Base-by-base conservation (phyloP, 2,797 vertebrate species). In the Phrynocephalus forsythii region DNA sequence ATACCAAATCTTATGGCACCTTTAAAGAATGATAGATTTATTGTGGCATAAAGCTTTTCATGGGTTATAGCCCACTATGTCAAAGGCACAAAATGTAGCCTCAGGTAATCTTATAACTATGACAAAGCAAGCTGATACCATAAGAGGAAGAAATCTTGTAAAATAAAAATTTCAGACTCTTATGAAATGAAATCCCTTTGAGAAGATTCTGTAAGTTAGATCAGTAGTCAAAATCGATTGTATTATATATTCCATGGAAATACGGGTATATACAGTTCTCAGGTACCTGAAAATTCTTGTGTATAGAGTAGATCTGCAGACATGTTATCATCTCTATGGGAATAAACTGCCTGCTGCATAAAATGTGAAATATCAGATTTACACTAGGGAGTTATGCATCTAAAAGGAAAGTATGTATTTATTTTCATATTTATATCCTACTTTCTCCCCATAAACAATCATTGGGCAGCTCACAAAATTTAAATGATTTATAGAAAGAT, bases 51-150 rank as follows among this genome's bases (percentile, higher is more conserved):
- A 44, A 44, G n/a, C 11, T 11, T 75, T 86, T 38, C 50, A 13
- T 30, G 69, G 10, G 18, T 33, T 81, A 66, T 56, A 79, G 38
- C 10, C 50, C 18, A 66, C 52, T 38, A 73, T 86, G 56, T 73
- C 69, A 86, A 48, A 72, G 71, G 22, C 33, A 83, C 78, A n/a
- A 73, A 75, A 33, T 20, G 88, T 10, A 85, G 68, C n/a, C 87
- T 83, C 90, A 84, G 28, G n/a, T 30, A 48, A 86, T 60, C 86
- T 90, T 89, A 91, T 63, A 87, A 28, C 3, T 88, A 68, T 86
- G 88, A 92, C 78, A 81, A 75, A 80, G 44, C 63, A 89, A 63
- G 83, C 18, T 85, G 71, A 87, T 67, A 1, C 87, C 38, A 81
- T 68, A 87, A 90, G 80, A 83, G 30, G 2, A 16, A 9, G 1